Base-by-base conservation (phyloP, 2,797 vertebrate species). In the Leptodactylus fallax region DNA sequence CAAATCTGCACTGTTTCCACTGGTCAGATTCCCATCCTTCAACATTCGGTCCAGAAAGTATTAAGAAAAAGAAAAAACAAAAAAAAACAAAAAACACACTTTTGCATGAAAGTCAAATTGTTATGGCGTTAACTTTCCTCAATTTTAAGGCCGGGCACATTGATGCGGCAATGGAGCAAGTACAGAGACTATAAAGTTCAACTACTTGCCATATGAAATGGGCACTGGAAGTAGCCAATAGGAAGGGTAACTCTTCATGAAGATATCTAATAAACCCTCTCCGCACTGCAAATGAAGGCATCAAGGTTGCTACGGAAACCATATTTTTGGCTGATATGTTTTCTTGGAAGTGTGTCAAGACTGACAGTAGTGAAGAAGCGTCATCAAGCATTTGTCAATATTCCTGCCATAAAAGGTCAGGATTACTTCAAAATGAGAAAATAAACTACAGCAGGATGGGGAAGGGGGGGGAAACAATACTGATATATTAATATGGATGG, bases 221-320 rank as follows among this genome's bases (percentile, higher is more conserved):
- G 13, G 77, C 53, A 58, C 14, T 10, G 21, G 13, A 83, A 55
- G 23, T 11, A 55, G 27, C 53, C 10, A 13, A 58, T 74, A 74
- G 14, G 7, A 58, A 56, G 2, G 0, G 10, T 45, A 8, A 63
- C 12, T 14, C 56, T 61, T 21, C 47, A 65, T 27, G 11, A 78
- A 78, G 10, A 49, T 27, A 27, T 27, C 16, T 25, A 69, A 65
- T 19, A 23, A 60, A 49, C 60, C 77, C 25, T 72, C n/a, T 56
- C 56, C 7, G 58, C 55, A 63, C 16, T n/a, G 61, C 85, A 81
- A 78, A 79, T 81, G 19, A 69, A 60, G 79, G 47, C 45, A 27
- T 74, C 17, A 51, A 3, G 16, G 67, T 87, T 80, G 78, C 58
- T 81, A 81, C 81, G 85, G 78, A 72, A 87, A 87, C 79, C 85